Percentiles rank a stretch among this genome's conserved stretches.
phyloP scores from a whole-genome alignment of 2,113 vertebrate genomes.

The Plecotus auritus region DNA sequence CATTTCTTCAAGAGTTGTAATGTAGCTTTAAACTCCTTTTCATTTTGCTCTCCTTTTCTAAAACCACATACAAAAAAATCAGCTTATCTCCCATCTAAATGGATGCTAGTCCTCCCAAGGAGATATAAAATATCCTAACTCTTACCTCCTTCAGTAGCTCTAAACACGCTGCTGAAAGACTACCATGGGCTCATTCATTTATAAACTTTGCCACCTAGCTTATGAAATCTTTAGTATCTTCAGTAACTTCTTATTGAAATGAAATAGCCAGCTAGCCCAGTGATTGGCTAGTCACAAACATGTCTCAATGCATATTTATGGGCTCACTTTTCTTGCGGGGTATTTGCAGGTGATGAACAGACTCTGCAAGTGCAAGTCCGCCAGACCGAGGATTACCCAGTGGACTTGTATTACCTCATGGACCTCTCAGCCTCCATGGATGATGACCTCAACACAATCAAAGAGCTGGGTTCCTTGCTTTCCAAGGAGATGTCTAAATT shows the following conservation, averaged over 20 bases:
- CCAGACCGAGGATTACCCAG: slow-evolving; percentile 94
- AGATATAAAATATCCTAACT: slow-evolving; percentile 53
- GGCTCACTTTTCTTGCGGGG: slow-evolving; percentile 12
- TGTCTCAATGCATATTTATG: slow-evolving; percentile 18
- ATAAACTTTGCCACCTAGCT: not conserved
- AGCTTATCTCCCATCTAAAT: slow-evolving; percentile 60
- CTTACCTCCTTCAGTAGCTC: slow-evolving; percentile 31
- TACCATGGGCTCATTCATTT: not conserved
- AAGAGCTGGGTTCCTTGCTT: slow-evolving; percentile 90
- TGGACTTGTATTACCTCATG: slow-evolving; percentile 99
- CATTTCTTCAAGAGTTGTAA: slow-evolving; percentile 51
- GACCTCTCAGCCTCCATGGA: slow-evolving; percentile 97
- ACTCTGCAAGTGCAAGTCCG: slow-evolving; percentile 93
- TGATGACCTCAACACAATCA: slow-evolving; percentile 93
- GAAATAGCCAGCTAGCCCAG: not conserved
- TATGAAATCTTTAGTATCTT: slow-evolving; percentile 23
- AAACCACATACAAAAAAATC: slow-evolving; percentile 17
- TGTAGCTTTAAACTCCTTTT: slow-evolving; percentile 31
- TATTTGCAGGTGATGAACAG: slow-evolving; percentile 82
- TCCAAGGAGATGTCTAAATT: slow-evolving; percentile 95
- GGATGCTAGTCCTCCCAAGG: slow-evolving; percentile 46
- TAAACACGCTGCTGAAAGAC: not conserved
- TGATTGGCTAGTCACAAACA: not conserved
- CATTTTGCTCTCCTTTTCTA: slow-evolving; percentile 32
- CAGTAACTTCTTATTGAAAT: slow-evolving; percentile 18